phyloP scores from a whole-genome alignment of 92 coral and sea anemone species.

The Zoanthus solanderi region DNA sequence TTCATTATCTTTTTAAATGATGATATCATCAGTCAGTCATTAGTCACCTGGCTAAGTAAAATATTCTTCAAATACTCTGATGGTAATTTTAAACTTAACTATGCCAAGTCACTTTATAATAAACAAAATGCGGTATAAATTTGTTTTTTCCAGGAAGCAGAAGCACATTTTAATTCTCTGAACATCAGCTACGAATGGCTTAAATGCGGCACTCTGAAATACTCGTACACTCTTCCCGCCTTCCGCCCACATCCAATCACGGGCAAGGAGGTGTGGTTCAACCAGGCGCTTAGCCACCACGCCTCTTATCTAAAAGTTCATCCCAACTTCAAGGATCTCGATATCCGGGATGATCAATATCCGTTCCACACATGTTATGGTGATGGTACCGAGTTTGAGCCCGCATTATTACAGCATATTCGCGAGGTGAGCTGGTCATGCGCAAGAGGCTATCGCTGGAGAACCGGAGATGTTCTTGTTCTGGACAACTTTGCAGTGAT shows the following conservation, averaged over 20 bases:
- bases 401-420: slow-evolving; percentile 72
- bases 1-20: too few relatives aligned
- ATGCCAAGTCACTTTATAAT: too few relatives aligned
- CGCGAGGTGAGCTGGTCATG: slow-evolving; percentile 68
- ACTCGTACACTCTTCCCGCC: slow-evolving; percentile 66
- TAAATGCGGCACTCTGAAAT: slow-evolving; percentile 47
- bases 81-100: too few relatives aligned
- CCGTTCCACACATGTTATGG: slow-evolving; percentile 69
- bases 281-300: slow-evolving; percentile 62
- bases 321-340: slow-evolving; percentile 49
- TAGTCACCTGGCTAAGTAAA: too few relatives aligned
- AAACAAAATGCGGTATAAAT: neutral
- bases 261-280: slow-evolving; percentile 72
- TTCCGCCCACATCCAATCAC: slow-evolving; percentile 64
- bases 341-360: slow-evolving; percentile 54
- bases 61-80: too few relatives aligned
- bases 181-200: slow-evolving; percentile 65
- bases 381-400: slow-evolving; percentile 68
- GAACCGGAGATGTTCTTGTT: slow-evolving; percentile 62
- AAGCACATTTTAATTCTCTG: slow-evolving; percentile 44
- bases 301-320: slow-evolving; percentile 49
- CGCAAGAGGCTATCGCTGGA: slow-evolving; percentile 72
- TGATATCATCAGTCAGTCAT: too few relatives aligned
- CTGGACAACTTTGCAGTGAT: slow-evolving; percentile 71
- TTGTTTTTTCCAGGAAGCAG: slow-evolving; percentile 58